phyloP scores from a whole-genome alignment of 2,888 invertebrate species.

The Tachina fera region DNA sequence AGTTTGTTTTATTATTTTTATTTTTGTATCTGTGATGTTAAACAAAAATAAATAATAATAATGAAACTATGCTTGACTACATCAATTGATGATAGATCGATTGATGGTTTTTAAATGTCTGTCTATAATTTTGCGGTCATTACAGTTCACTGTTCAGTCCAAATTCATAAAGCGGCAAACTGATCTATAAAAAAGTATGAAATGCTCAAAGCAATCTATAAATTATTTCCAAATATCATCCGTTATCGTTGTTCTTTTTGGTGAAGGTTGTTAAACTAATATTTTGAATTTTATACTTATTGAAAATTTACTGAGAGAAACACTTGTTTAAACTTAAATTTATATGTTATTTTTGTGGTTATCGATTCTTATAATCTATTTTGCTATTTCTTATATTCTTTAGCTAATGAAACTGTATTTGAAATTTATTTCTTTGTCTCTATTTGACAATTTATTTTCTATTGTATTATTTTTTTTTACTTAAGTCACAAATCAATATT shows the following conservation, averaged over 20 bases:
- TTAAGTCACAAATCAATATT: constrained; percentile 58
- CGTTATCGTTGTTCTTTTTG: constrained; percentile 9
- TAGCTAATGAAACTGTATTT: constrained; percentile 32
- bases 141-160: constrained; percentile 1
- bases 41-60: constrained; percentile 7
- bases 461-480: constrained; percentile 5
- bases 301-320: constrained; percentile 9
- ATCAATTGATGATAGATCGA: constrained; percentile 70
- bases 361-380: constrained; percentile 65
- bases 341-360: constrained; percentile 43
- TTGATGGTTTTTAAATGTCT: constrained; percentile 61
- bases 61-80: constrained; percentile 58
- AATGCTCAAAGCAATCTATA: background rate
- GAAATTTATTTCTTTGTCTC: constrained; percentile 7
- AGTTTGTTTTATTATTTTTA: constrained; percentile 18
- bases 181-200: constrained; percentile 33
- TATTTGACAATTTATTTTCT: constrained; percentile 16
- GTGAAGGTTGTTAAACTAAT: constrained; percentile 67
- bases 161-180: constrained; percentile 28
- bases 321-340: constrained; percentile 66
- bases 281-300: constrained; percentile 43
- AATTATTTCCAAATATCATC: background rate
- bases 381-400: constrained; percentile 36
- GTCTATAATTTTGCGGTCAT: constrained; percentile 45
- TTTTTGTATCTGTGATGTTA: background rate